Evolutionary conservation across 2,113 vertebrate species (phyloP).

Genomic region (Cairina moschata): DNA sequence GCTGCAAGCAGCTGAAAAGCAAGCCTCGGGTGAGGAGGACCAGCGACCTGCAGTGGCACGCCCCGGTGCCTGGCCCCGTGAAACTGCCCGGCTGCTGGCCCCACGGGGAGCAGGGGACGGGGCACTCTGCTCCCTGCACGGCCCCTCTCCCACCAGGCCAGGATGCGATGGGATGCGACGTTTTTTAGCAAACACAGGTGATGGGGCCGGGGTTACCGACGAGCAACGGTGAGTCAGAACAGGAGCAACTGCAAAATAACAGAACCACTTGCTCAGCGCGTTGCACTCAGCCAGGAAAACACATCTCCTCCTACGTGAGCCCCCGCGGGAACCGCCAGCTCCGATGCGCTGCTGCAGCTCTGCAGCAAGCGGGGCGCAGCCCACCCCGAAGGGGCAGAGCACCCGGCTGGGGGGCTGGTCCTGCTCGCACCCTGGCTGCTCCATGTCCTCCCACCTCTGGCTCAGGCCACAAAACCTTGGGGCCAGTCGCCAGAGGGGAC

Average conservation of each 20-base stretch:
- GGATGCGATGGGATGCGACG: not conserved
- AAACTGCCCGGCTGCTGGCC: not conserved
- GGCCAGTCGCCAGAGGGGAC: fast-evolving
- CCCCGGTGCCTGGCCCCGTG: fast-evolving
- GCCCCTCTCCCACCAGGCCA: not conserved
- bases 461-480: fast-evolving
- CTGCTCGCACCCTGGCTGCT: fast-evolving
- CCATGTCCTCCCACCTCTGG: not conserved
- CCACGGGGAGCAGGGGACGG: fast-evolving
- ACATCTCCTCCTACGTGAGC: not conserved
- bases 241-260: not conserved
- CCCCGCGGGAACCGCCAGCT: not conserved
- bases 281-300: not conserved
- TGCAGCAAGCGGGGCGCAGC: fast-evolving
- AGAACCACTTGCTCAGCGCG: not conserved
- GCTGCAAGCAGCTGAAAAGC: not conserved
- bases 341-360: fast-evolving
- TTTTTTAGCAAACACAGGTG: not conserved
- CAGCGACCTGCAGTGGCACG: not conserved
- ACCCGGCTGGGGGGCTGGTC: not conserved
- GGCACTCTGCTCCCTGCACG: not conserved
- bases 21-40: not conserved
- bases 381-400: not conserved
- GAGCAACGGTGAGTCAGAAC: not conserved
- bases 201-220: not conserved